phyloP scores from a whole-genome alignment of 2,888 invertebrate genomes.

The Galerucella pusilla region DNA sequence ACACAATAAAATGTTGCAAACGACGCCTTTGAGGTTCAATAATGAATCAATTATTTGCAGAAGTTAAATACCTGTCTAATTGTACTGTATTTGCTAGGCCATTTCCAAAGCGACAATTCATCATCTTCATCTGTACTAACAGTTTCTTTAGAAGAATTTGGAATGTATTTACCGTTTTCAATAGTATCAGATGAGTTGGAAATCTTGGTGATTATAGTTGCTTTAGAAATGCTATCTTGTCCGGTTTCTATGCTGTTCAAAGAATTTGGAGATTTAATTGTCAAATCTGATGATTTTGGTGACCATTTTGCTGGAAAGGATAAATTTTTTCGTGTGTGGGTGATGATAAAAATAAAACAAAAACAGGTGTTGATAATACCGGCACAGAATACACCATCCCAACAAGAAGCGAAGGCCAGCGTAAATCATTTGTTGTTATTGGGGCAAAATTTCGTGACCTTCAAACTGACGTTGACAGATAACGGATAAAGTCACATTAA shows the following conservation, averaged over 20 bases:
- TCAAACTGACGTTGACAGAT: too few relatives aligned
- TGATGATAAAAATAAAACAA: too few relatives aligned
- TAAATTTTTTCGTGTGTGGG: neutral
- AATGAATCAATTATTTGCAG: neutral
- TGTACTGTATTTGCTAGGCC: conserved; percentile 11
- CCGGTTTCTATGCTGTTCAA: neutral
- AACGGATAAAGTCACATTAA: too few relatives aligned
- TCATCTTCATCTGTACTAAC: neutral
- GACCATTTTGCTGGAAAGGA: neutral
- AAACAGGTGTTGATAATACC: too few relatives aligned
- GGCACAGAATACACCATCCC: too few relatives aligned
- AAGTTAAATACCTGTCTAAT: conserved; percentile 11
- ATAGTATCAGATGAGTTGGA: neutral
- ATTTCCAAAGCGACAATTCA: conserved; percentile 13
- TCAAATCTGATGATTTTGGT: neutral
- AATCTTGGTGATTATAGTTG: neutral
- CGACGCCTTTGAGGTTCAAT: neutral
- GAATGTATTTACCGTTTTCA: conserved; percentile 3
- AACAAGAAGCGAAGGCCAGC: too few relatives aligned
- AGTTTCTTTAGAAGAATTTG: neutral
- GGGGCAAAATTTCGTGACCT: too few relatives aligned
- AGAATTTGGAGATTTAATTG: conserved; percentile 3
- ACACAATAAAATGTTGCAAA: neutral
- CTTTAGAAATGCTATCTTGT: neutral
- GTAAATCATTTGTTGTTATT: too few relatives aligned